Evolutionary conservation across 2,797 vertebrate genomes (phyloP).

Genomic region (Poeciliopsis paucimaculata): DNA sequence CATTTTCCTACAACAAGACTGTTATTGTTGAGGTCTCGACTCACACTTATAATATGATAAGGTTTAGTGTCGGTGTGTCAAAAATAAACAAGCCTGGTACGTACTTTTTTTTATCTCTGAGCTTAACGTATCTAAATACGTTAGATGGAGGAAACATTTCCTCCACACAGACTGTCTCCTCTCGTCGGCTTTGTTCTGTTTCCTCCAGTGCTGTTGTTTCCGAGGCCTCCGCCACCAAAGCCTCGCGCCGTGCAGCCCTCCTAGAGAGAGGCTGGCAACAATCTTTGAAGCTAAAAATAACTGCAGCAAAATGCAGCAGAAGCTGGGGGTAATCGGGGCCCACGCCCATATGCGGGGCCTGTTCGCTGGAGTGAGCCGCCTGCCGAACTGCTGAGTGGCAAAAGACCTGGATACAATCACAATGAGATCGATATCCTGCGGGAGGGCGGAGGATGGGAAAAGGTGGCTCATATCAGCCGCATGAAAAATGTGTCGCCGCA

Average conservation of each 20-base stretch:
- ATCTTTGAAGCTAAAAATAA: constrained; percentile 79
- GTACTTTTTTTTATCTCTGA: constrained; percentile 14
- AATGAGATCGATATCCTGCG: constrained; percentile 66
- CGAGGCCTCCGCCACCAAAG: constrained; percentile 56
- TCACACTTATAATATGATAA: constrained; percentile 38
- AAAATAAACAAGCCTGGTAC: constrained; percentile 44
- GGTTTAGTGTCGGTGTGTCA: constrained; percentile 10
- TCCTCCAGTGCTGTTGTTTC: constrained; percentile 51
- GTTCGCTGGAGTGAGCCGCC: constrained; percentile 27
- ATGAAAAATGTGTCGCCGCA: constrained; percentile 41
- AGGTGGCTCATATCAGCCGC: constrained; percentile 36
- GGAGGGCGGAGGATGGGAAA: constrained; percentile 36
- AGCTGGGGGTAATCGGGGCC: constrained; percentile 73
- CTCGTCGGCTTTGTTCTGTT: constrained; percentile 53
- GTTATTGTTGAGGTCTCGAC: constrained; percentile 11
- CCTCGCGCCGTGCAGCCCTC: constrained; percentile 56
- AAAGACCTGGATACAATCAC: constrained; percentile 63
- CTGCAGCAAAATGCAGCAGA: constrained; percentile 59
- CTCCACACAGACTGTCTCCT: constrained; percentile 44
- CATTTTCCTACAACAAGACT: constrained; percentile 8
- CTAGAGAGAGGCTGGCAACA: constrained; percentile 66
- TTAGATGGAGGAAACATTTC: no score
- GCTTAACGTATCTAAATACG: constrained; percentile 42
- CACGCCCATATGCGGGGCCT: constrained; percentile 48
- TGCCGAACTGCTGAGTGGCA: constrained; percentile 75